These are phyloP conservation scores for Atethmia centrago DNA, from an alignment of 2,888 invertebrate species.

Conservation along the genomic window DNA sequence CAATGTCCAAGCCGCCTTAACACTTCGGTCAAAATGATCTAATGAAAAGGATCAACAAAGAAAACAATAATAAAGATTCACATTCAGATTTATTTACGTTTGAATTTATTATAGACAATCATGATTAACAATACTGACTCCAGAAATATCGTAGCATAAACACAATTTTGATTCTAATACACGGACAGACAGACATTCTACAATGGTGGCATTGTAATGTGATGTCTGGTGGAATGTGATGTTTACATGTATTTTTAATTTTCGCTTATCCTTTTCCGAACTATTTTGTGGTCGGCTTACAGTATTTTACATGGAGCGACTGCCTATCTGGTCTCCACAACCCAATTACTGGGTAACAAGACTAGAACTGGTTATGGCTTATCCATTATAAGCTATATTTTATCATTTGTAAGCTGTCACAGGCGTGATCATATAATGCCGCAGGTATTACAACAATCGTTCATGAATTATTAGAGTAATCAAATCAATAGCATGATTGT, in stretches of 20 bases:
- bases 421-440: not conserved
- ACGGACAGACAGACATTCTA: not conserved
- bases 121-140: not conserved
- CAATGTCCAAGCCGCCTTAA: too few species aligned
- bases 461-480: too few species aligned
- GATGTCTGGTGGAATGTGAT: not conserved
- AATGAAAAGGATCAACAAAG: not conserved
- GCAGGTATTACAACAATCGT: not conserved
- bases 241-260: not conserved
- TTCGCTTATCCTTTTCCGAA: not conserved
- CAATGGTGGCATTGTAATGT: not conserved
- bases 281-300: too few species aligned
- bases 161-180: not conserved
- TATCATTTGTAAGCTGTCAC: not conserved
- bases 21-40: too few species aligned
- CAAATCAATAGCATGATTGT: too few species aligned
- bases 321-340: not conserved
- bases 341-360: not conserved
- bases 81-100: constrained; percentile 6
- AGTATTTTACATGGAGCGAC: not conserved
- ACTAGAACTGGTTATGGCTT: too few species aligned
- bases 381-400: too few species aligned
- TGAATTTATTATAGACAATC: not conserved
- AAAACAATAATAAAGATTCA: not conserved
- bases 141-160: not conserved